These are phyloP conservation scores for Melanostigma gelatinosum DNA, from an alignment of 2,113 vertebrate species.

Conservation along the genomic window DNA sequence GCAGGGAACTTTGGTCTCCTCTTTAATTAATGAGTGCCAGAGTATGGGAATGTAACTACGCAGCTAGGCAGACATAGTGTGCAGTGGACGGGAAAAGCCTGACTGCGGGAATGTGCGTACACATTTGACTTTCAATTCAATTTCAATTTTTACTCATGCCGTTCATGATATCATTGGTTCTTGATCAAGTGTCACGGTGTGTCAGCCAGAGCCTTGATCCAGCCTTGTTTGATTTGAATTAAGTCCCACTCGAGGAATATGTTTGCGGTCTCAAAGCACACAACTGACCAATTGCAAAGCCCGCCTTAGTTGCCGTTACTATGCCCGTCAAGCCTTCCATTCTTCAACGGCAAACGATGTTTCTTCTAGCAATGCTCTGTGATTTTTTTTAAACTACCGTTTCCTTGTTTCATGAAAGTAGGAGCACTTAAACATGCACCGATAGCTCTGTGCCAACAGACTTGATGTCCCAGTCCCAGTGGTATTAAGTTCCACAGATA, in stretches of 20 bases:
- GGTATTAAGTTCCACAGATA: background rate
- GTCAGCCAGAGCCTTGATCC: constrained; percentile 34
- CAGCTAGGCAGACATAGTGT: constrained; percentile 64
- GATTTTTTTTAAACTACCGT: background rate
- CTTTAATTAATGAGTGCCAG: constrained; percentile 76
- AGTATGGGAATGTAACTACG: constrained; percentile 70
- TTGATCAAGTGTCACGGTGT: constrained; percentile 31
- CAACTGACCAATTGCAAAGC: constrained; percentile 7
- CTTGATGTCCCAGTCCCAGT: background rate
- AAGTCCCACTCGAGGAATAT: background rate
- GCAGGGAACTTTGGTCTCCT: constrained; percentile 66
- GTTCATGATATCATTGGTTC: constrained; percentile 28
- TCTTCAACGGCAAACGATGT: background rate
- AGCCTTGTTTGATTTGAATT: background rate
- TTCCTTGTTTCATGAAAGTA: background rate
- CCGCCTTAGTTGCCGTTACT: background rate
- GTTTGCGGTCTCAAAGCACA: background rate
- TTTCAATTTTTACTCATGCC: constrained; percentile 26
- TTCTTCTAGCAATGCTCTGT: background rate
- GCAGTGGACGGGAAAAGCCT: constrained; percentile 53
- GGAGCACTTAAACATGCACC: background rate
- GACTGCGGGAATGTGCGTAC: constrained; percentile 49
- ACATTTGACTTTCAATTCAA: constrained; percentile 55
- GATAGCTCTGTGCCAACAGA: background rate
- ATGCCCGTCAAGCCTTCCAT: background rate